These are phyloP conservation scores for Mus caroli DNA, from an alignment of 2,797 vertebrate species.

Conservation along the genomic window DNA sequence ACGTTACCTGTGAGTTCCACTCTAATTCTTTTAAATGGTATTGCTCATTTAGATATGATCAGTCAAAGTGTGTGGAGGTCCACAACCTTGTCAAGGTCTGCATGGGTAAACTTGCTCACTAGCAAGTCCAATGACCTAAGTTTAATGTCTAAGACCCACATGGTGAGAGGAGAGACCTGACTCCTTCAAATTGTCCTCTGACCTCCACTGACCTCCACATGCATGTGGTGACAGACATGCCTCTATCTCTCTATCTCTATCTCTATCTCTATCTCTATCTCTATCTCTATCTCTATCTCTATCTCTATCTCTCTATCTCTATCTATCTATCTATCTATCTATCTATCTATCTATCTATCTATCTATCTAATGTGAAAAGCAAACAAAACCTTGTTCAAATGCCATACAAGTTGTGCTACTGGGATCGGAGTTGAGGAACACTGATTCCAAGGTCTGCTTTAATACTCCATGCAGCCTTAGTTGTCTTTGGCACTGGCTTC, in stretches of 20 bases:
- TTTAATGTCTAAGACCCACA: neutral
- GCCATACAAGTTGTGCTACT: too few species aligned
- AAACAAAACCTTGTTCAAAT: neutral
- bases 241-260: too few species aligned
- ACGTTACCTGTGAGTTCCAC: neutral
- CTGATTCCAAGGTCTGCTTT: neutral
- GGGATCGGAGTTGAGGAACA: neutral
- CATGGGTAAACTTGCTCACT: neutral
- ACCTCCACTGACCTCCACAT: neutral
- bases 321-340: too few species aligned
- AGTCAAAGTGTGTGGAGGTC: neutral
- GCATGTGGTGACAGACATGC: neutral
- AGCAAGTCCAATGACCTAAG: neutral
- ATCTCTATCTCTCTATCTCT: too few species aligned
- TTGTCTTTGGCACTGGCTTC: neutral
- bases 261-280: too few species aligned
- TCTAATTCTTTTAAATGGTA: neutral
- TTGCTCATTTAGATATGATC: constrained; percentile 19
- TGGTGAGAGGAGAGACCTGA: neutral
- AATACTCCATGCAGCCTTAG: neutral
- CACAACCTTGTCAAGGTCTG: neutral
- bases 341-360: too few species aligned
- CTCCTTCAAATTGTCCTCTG: neutral
- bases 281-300: too few species aligned
- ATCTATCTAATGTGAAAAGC: neutral